Percentiles rank a stretch among this genome's conserved stretches.
Evolutionary conservation across 2,888 invertebrate species (phyloP).

Genomic region (Lumbricus terrestris): DNA sequence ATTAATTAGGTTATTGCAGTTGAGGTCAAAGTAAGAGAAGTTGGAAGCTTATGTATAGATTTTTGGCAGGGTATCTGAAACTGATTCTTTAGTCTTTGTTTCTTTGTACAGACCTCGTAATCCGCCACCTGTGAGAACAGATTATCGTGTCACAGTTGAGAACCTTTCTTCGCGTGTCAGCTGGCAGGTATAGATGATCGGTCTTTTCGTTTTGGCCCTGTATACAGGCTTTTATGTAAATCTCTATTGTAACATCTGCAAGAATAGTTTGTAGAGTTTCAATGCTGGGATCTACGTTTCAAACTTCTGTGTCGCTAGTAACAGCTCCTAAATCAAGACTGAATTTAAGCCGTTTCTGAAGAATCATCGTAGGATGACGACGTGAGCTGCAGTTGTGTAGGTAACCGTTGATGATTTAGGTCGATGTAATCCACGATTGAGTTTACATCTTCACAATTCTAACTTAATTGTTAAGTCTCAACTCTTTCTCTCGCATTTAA

Average conservation of each 20-base stretch:
- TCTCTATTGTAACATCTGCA: background rate
- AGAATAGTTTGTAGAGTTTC: background rate
- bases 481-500: background rate
- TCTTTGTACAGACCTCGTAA: constrained; percentile 26
- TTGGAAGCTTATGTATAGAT: background rate
- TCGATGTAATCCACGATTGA: background rate
- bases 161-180: constrained; percentile 96
- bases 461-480: background rate
- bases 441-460: background rate
- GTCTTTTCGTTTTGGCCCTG: background rate
- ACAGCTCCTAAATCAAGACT: background rate
- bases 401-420: background rate
- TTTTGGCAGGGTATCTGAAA: background rate
- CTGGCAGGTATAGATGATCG: constrained; percentile 89
- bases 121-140: constrained; percentile 87
- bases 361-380: background rate
- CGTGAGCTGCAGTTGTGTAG: background rate
- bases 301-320: background rate
- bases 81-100: background rate
- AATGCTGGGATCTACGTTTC: background rate
- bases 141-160: constrained; percentile 90
- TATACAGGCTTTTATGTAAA: background rate
- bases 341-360: background rate
- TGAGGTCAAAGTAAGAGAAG: background rate
- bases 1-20: background rate